Base-by-base conservation (phyloP, 2,888 invertebrate species). In the Leptopilina syphax region DNA sequence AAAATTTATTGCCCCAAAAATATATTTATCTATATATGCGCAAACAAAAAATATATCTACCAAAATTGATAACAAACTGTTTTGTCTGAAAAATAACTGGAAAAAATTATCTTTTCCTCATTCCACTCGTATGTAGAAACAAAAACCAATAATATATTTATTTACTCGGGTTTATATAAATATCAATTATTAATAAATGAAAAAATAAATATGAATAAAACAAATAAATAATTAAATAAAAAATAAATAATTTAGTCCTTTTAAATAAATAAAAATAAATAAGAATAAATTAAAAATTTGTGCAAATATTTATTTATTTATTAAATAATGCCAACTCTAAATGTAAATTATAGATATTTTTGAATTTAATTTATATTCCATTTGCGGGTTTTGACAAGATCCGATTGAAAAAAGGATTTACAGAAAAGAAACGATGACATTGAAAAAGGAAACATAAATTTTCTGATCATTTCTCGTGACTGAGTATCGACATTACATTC, bases 381-480 rank as follows among this genome's bases (percentile, higher is more conserved):
- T 63, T 66, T 66, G 44, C 41, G 13, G 41, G n/a, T n/a, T 7
- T 41, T 66, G 66, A n/a, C 66, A 7, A 66, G 34, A 34, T 41
- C 1, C 10, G 41, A 66, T 66, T 66, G 8, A 34, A 27, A 66
- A 13, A 13, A 41, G 41, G 41, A 34, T 41, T 65, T 63, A 34
- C 34, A 34, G 34, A 34, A n/a, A 66, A 41, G 34, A 0, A 34
- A 66, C 13, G 66, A 66, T 12, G 66, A 66, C 13, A 13, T 41
- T 44, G 8, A 41, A 66, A 66, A 66, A 41, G n/a, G n/a, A 34
- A 66, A 66, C 41, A 66, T 34, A 66, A 44, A 66, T 41, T 66
- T 66, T 44, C 66, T 66, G 12, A 66, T 66, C 41, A 66, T 66
- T 66, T 66, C 44, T 66, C n/a, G 10, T 41, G 41, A 66, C 66